Percentiles rank a stretch among this genome's conserved stretches.
phyloP scores from a whole-genome alignment of 2,113 vertebrate genomes.

The Rhineura floridana region DNA sequence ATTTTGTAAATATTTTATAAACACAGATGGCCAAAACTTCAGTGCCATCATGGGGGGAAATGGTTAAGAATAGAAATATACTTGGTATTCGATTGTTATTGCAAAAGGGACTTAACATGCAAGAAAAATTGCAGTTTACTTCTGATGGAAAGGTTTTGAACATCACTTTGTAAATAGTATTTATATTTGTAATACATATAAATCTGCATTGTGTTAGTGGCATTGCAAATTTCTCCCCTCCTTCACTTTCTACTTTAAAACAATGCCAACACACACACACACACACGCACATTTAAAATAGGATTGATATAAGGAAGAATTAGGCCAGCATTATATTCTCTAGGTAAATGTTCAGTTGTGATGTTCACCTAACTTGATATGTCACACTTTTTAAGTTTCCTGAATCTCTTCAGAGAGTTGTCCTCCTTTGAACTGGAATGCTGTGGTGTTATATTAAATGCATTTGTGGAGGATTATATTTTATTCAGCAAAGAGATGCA shows the following conservation, averaged over 20 bases:
- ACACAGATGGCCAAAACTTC: neutral
- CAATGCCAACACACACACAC: neutral
- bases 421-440: neutral
- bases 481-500: neutral
- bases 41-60: neutral
- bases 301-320: neutral
- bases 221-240: neutral
- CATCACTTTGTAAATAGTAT: neutral
- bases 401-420: neutral
- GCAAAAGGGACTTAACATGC: neutral
- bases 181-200: neutral
- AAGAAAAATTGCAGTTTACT: neutral
- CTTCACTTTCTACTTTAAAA: neutral
- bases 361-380: constrained; percentile 10
- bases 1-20: neutral
- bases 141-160: neutral
- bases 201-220: neutral
- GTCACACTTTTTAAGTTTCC: neutral
- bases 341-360: constrained; percentile 21
- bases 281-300: neutral
- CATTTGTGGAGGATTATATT: neutral
- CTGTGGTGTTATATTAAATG: neutral
- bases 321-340: neutral
- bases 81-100: neutral
- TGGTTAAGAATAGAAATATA: neutral